phyloP scores from a whole-genome alignment of 1,140 invertebrate genomes.

The Pseudobourletiella spinata region DNA sequence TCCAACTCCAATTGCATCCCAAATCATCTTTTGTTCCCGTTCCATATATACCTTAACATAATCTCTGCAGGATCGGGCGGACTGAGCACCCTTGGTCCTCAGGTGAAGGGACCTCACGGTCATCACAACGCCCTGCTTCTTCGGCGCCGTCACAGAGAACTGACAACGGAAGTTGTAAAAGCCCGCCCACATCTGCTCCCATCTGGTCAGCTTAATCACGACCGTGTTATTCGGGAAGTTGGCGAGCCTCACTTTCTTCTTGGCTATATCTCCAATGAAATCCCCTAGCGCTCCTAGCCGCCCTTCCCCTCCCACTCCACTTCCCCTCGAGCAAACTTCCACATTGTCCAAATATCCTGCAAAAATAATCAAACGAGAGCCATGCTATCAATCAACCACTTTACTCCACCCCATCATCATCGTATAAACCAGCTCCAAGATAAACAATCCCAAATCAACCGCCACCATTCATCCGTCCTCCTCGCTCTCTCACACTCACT shows the following conservation, averaged over 20 bases:
- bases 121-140: slow-evolving; percentile 23
- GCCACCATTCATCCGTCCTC: no score
- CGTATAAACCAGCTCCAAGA: no score
- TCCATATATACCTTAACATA: slow-evolving; percentile 23
- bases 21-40: not conserved
- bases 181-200: slow-evolving; percentile 8
- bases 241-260: slow-evolving; percentile 29
- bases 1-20: no score
- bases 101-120: slow-evolving; percentile 24
- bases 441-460: no score
- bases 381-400: no score
- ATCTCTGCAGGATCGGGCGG: slow-evolving; percentile 20
- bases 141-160: slow-evolving; percentile 32
- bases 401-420: no score
- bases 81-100: slow-evolving; percentile 5
- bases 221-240: slow-evolving; percentile 35
- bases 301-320: not conserved
- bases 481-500: no score
- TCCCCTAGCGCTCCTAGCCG: not conserved
- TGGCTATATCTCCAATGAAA: slow-evolving; percentile 12
- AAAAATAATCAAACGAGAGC: slow-evolving; percentile 6
- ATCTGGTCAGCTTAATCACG: slow-evolving; percentile 27
- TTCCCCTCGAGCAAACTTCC: slow-evolving; percentile 24
- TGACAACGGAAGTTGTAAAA: slow-evolving; percentile 27
- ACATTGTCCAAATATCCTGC: slow-evolving; percentile 32